A percentile compares a stretch with the other conserved stretches of the same genome.
These are phyloP conservation scores for Pachymerium ferrugineum DNA, from an alignment of 2,888 invertebrate genomes.

Conservation along the genomic window DNA sequence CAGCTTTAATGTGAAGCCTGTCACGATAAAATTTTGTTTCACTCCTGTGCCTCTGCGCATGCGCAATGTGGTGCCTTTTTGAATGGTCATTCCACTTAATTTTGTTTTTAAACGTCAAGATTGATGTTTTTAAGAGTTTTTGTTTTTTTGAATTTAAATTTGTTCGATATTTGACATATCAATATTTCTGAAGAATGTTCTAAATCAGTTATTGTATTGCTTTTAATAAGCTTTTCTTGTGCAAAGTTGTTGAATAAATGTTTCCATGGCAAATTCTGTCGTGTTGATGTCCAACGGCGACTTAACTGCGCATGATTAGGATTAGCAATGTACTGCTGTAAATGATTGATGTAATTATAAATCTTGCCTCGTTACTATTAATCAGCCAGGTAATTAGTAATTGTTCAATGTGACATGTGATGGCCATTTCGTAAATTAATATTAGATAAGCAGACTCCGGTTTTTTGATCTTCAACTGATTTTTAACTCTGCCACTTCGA, in stretches of 20 bases:
- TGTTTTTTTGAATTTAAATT: background rate
- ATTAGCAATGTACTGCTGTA: background rate
- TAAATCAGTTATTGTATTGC: background rate
- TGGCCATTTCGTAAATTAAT: too few relatives aligned
- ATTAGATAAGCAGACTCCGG: too few relatives aligned
- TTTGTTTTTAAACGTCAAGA: background rate
- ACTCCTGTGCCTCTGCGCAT: constrained; percentile 16
- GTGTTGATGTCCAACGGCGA: background rate
- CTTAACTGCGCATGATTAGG: too few relatives aligned
- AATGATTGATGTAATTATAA: too few relatives aligned
- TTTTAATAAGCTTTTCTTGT: background rate
- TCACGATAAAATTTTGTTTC: constrained; percentile 1
- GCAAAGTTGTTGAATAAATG: constrained; percentile 24
- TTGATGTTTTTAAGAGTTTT: background rate
- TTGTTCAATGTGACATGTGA: too few relatives aligned
- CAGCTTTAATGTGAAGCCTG: constrained; percentile 20
- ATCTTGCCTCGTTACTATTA: too few relatives aligned
- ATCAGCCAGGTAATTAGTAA: too few relatives aligned
- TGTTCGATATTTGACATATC: too few relatives aligned
- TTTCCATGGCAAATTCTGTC: background rate
- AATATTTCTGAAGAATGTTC: background rate
- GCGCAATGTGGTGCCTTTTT: constrained; percentile 16
- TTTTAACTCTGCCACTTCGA: too few relatives aligned
- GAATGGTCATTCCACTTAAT: background rate
- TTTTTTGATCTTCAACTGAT: too few relatives aligned